Conservation (phyloP, 53 echinoderm and acorn worm genomes). For the Echinarachnius parma region DNA sequence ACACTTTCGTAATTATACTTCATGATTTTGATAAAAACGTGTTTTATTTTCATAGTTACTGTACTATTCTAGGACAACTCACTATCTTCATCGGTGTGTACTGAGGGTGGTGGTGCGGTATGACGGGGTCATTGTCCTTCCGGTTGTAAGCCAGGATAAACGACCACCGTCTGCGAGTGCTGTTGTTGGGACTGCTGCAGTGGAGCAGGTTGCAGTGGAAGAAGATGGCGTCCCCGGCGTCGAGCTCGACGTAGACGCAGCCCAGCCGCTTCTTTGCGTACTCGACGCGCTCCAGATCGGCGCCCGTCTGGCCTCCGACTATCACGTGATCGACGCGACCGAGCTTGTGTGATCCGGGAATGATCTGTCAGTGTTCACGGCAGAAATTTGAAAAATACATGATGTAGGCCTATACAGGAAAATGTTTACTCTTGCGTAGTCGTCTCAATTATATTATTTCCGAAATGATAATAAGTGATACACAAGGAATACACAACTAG, state of each 20-base stretch:
- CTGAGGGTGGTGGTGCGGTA: conserved; percentile 64
- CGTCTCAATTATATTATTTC: too few species aligned
- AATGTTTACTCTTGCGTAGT: too few species aligned
- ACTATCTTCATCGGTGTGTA: conserved; percentile 71
- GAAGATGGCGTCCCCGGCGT: conserved; percentile 71
- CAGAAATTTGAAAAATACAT: too few species aligned
- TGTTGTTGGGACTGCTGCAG: conserved; percentile 65
- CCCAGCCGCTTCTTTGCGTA: conserved; percentile 55
- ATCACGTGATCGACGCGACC: conserved; percentile 67
- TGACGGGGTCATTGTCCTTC: conserved; percentile 69
- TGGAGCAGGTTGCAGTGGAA: conserved; percentile 78
- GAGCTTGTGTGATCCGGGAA: conserved; percentile 71
- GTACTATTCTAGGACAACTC: too few species aligned
- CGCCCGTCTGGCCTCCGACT: conserved; percentile 66
- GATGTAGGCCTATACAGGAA: too few species aligned
- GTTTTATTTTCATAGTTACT: too few species aligned
- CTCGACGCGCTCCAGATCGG: conserved; percentile 59
- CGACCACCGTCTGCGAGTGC: conserved; percentile 71
- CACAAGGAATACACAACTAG: too few species aligned
- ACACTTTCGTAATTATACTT: too few species aligned
- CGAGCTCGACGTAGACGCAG: conserved; percentile 53
- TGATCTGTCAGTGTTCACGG: conserved; percentile 29
- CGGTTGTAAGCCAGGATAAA: conserved; percentile 72
- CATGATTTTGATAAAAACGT: too few species aligned
- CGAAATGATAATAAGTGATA: too few species aligned